A percentile compares a stretch with the other conserved stretches of the same genome.
These are phyloP conservation scores for Picus viridis DNA, from an alignment of 2,797 vertebrate genomes.

Conservation along the genomic window DNA sequence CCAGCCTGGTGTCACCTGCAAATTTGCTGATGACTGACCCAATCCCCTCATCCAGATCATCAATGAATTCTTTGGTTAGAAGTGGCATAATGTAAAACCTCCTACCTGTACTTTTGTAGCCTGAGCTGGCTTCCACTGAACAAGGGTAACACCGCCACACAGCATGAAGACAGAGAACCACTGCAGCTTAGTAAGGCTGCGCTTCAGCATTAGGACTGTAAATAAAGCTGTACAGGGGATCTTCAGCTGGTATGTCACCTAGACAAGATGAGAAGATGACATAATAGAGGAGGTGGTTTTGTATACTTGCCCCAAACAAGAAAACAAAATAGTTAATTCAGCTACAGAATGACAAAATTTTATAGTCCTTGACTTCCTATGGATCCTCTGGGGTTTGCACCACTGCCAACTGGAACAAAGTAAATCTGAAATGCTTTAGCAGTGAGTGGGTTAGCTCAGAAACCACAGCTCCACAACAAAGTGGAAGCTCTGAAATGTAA, in stretches of 20 bases:
- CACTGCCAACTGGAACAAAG: accelerated
- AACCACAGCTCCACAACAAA: not conserved
- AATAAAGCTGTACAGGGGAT: constrained; percentile 97
- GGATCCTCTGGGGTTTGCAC: not conserved
- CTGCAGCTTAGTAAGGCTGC: constrained; percentile 90
- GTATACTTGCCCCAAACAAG: not conserved
- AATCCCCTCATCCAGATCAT: too few relatives aligned
- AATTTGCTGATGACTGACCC: too few relatives aligned
- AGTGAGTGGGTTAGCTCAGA: not conserved
- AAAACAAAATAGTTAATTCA: not conserved
- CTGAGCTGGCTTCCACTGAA: constrained; percentile 93
- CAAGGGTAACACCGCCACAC: constrained; percentile 91
- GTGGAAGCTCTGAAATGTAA: not conserved
- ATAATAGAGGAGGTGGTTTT: not conserved
- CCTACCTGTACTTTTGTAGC: constrained; percentile 91
- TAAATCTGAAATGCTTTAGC: not conserved
- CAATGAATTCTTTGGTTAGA: not conserved
- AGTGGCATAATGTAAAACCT: not conserved
- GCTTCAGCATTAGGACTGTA: constrained; percentile 93
- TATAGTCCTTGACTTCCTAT: not conserved
- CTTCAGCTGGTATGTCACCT: constrained; percentile 98
- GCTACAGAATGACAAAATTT: not conserved
- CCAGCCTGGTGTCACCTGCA: too few relatives aligned
- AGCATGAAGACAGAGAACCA: constrained; percentile 96
- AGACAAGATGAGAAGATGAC: not conserved